Evolutionary conservation across 2,888 invertebrate species (phyloP).

Genomic region (Callyntrura sp.): DNA sequence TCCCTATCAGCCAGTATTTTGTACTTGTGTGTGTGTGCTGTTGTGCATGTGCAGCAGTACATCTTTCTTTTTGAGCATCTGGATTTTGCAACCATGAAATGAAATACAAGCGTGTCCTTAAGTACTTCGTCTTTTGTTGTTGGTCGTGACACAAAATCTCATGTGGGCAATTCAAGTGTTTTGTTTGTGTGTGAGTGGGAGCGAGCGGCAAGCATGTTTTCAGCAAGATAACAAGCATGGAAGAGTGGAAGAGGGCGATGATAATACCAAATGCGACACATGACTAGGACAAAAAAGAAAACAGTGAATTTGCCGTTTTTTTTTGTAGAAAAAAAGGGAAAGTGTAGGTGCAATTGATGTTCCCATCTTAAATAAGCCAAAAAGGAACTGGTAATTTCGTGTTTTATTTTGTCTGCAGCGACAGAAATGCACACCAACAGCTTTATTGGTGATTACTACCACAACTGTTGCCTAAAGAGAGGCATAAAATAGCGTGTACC

Average conservation of each 20-base stretch:
- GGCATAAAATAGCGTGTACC: neutral
- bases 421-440: slow-evolving; percentile 3
- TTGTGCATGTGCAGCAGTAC: too few relatives aligned
- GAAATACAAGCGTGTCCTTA: slow-evolving; percentile 60
- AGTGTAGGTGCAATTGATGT: slow-evolving; percentile 39
- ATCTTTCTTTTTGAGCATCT: slow-evolving; percentile 39
- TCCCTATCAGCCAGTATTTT: neutral
- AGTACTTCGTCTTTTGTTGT: slow-evolving; percentile 58
- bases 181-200: neutral
- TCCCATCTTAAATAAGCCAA: slow-evolving; percentile 5
- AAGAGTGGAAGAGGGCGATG: slow-evolving; percentile 5
- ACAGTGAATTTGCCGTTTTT: neutral
- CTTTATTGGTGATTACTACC: slow-evolving; percentile 28
- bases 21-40: neutral
- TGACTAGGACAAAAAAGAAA: neutral
- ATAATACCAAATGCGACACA: slow-evolving; percentile 39
- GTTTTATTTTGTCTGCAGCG: slow-evolving; percentile 23
- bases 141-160: slow-evolving; percentile 62
- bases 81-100: slow-evolving; percentile 51
- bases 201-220: slow-evolving; percentile 25
- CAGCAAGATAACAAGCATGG: slow-evolving; percentile 18
- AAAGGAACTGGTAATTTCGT: slow-evolving; percentile 11
- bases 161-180: slow-evolving; percentile 58
- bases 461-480: neutral
- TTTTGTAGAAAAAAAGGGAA: neutral